Evolutionary conservation across 2,797 vertebrate genomes (phyloP).

Genomic region (Pristis pectinata): DNA sequence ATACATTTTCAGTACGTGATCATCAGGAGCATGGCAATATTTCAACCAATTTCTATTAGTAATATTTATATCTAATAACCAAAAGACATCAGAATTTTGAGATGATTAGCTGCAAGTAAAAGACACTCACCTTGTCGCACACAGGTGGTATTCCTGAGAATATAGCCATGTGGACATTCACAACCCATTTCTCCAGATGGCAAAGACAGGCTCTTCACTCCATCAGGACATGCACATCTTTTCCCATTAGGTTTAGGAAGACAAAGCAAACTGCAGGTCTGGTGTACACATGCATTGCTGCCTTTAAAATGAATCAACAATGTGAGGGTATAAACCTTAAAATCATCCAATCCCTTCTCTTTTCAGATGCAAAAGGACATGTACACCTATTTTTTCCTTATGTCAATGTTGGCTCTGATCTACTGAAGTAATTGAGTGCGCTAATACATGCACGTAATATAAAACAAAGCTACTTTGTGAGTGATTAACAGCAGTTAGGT

Average conservation of each 20-base stretch:
- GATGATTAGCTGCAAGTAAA: background rate
- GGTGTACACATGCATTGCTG: slow-evolving; percentile 72
- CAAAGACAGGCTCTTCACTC: slow-evolving; percentile 58
- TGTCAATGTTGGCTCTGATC: background rate
- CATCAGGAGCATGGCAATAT: background rate
- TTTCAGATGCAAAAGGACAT: background rate
- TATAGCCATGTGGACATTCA: slow-evolving; percentile 75
- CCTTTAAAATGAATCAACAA: slow-evolving; percentile 55
- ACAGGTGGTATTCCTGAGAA: slow-evolving; percentile 71
- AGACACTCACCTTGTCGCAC: slow-evolving; percentile 69
- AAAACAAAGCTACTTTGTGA: background rate
- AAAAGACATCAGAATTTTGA: background rate
- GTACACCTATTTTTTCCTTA: background rate
- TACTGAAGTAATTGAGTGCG: background rate
- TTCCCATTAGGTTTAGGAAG: slow-evolving; percentile 74
- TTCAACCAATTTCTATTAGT: background rate
- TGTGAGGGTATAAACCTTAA: background rate
- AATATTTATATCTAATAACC: background rate
- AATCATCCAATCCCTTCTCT: background rate
- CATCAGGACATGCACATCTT: slow-evolving; percentile 83
- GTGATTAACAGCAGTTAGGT: background rate
- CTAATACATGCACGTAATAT: background rate
- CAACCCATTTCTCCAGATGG: slow-evolving; percentile 73
- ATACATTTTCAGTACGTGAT: background rate
- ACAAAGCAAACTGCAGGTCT: slow-evolving; percentile 84